Evolutionary conservation across 2,113 vertebrate genomes (phyloP).

Genomic region (Mesitornis unicolor): DNA sequence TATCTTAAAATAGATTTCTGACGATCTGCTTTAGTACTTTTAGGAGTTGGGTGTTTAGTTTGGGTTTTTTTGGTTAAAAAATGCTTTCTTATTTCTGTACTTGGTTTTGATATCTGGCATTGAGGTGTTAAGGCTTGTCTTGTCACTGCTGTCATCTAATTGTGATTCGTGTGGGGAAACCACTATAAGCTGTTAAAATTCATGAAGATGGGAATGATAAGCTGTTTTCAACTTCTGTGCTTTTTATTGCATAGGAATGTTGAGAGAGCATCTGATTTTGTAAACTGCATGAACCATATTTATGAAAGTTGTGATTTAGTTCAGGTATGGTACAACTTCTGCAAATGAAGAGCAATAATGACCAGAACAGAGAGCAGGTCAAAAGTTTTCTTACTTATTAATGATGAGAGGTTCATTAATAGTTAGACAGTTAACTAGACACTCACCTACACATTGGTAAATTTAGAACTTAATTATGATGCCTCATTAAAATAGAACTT

Average conservation of each 20-base stretch:
- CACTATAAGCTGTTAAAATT: background rate
- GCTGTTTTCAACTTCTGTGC: background rate
- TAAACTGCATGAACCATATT: background rate
- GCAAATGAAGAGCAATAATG: background rate
- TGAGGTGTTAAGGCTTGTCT: background rate
- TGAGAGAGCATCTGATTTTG: background rate
- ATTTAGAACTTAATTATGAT: background rate
- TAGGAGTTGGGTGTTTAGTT: rapidly evolving
- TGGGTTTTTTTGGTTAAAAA: background rate
- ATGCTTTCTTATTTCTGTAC: background rate
- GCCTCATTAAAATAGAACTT: background rate
- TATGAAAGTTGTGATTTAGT: background rate
- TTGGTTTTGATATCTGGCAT: background rate
- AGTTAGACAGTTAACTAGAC: background rate
- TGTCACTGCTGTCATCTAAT: background rate
- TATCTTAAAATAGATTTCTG: background rate
- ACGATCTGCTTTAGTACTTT: background rate
- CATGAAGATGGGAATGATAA: background rate
- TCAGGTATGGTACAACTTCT: background rate
- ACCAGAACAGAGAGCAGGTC: background rate
- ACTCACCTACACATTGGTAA: background rate
- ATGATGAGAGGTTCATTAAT: background rate
- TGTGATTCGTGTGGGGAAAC: background rate
- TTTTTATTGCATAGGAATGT: background rate
- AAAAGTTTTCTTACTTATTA: background rate